Evolutionary conservation across 1,140 invertebrate species (phyloP), one percentile per base, ranked within the genome.

Genomic region (Mamestra configurata): DNA sequence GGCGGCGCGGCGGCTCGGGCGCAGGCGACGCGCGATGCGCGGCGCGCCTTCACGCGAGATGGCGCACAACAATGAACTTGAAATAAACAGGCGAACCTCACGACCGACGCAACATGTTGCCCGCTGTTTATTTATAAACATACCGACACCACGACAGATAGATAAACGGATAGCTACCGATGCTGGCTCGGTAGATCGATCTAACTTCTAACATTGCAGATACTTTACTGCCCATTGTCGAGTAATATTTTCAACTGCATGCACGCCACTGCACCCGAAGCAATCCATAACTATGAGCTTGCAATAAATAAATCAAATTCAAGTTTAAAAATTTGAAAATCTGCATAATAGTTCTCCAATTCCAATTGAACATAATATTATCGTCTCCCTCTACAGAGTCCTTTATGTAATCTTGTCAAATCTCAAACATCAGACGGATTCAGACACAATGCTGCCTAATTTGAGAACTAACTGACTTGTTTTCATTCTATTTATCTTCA

Each of bases 61-160:
- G 78, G 7, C 10, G 61, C 49, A 75, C 59, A 80, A 83, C 82
- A 83, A 83, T 83, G 82, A 80, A 77, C 82, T 83, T 79, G 70
- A 70, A 83, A 80, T 83, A 81, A 75, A 83, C 79, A 79, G 76
- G 43, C 53, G 68, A 77, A 78, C 61, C 35, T 61, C 53, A 64
- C 53, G 49, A 76, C 70, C 77, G 22, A 46, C 22, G 40, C 78
- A 79, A 77, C 77, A 55, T 78, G 76, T 40, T 59, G 71, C 37
- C 24, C 53, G 66, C 49, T 72, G 66, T 80, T 78, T 83, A 77
- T 79, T 78, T 75, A 83, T 80, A 82, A 81, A 76, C 64, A 78
- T 43, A 77, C 68, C 64, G 46, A 59, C 49, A 66, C 18, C 11
- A 75, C 59, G 71, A 37, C 35, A 68, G 75, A 68, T 68, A 68